Percentiles rank a stretch among this genome's conserved stretches.
phyloP scores from a whole-genome alignment of 2,888 invertebrate species.

The Campaea margaritaria region DNA sequence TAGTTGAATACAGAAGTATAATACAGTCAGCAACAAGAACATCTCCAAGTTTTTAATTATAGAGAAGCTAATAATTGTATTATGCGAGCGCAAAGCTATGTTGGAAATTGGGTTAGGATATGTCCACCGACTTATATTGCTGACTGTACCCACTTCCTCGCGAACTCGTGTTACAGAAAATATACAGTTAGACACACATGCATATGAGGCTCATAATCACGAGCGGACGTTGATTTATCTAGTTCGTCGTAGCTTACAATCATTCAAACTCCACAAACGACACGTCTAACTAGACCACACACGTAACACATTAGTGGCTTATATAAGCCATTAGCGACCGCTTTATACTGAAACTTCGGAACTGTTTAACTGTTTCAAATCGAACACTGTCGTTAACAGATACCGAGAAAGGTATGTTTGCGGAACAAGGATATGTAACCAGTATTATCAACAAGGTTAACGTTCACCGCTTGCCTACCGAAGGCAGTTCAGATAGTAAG shows the following conservation, averaged over 20 bases:
- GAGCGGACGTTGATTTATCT: constrained; percentile 36
- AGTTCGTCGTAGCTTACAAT: constrained; percentile 17
- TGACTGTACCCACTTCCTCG: no score
- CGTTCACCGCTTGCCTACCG: constrained; percentile 47
- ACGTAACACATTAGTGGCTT: constrained; percentile 38
- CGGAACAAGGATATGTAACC: constrained; percentile 75
- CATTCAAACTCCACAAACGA: constrained; percentile 44
- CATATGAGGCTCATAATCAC: constrained; percentile 20
- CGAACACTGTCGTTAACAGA: constrained; percentile 49
- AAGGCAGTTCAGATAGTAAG: constrained; percentile 72
- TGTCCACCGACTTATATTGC: no score
- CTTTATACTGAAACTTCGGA: constrained; percentile 49
- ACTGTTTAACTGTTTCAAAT: constrained; percentile 47
- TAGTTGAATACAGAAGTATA: no score
- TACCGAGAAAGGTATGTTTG: constrained; percentile 62
- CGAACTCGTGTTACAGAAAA: background rate
- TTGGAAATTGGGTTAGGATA: no score
- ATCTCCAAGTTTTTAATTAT: no score
- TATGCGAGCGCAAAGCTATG: no score
- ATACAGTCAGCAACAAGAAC: no score
- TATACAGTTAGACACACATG: background rate
- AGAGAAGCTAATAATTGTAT: no score
- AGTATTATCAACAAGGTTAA: constrained; percentile 70
- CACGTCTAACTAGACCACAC: constrained; percentile 52
- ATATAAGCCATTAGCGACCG: constrained; percentile 51